Base-by-base conservation (phyloP, 2,797 vertebrate species). In the Acipenser transmontanus region DNA sequence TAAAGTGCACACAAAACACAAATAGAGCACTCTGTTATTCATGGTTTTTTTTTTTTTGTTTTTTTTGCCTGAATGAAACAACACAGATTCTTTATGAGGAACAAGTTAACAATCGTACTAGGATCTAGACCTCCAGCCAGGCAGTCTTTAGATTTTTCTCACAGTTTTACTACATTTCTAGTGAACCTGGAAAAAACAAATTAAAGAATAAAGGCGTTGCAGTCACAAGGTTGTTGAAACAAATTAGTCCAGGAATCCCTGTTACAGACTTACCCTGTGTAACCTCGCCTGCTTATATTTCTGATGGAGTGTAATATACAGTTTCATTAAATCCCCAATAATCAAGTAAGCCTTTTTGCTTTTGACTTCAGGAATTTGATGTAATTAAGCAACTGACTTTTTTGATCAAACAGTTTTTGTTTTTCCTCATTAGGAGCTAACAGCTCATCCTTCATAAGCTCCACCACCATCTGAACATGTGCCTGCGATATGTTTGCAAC, bases 341-440 rank as follows among this genome's bases (percentile, higher is more conserved):
- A 68, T 74, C 69, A 64, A 49, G 8, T 79, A 81, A 81, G 80
- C 79, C 73, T 73, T 74, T 79, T 78, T 75, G 72, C 7, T 17
- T 71, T 71, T 77, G 69, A 72, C 71, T 72, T 69, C 67, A 75
- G 67, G 74, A 81, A 75, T 80, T 77, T 76, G 60, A 70, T 72
- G 74, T 68, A 77, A 75, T 80, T 77, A 77, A 71, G 70, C 52
- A 52, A 54, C 49, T 74, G 62, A 64, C 50, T n/a, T n/a, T 20
- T 20, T 20, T 20, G 20, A 20, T 20, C 20, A 2, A 20, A 20
- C 20, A 20, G 20, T 20, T 20, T 20, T 20, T 20, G 20, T 1
- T 1, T 20, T 20, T 20, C 20, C 20, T 20, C 20, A 20, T 20
- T 2, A 20, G 20, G 20, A 1, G 20, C 2, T 20, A 20, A 20